These are phyloP conservation scores for Pogonophryne albipinna DNA, from an alignment of 2,797 vertebrate genomes.

Conservation along the genomic window DNA sequence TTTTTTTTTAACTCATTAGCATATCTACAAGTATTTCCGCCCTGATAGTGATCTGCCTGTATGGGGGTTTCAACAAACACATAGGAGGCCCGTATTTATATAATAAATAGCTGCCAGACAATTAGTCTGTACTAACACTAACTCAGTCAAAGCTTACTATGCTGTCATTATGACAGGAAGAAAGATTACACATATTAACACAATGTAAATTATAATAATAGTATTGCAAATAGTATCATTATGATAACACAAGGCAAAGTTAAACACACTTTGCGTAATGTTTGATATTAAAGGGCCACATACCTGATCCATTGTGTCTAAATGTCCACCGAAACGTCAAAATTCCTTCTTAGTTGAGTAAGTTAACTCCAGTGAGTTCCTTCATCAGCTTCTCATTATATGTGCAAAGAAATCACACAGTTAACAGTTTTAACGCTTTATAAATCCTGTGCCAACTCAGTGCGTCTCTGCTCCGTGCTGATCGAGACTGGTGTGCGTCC, in stretches of 20 bases:
- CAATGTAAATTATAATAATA: neutral
- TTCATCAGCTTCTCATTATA: conserved; percentile 66
- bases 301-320: conserved; percentile 77
- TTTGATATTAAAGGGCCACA: conserved; percentile 1
- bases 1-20: neutral
- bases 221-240: neutral
- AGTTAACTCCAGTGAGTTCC: neutral
- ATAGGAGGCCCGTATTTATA: neutral
- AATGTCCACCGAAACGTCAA: conserved; percentile 33
- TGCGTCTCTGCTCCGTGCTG: neutral
- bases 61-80: conserved; percentile 2
- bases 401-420: neutral
- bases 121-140: neutral
- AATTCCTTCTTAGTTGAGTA: neutral
- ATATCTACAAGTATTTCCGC: neutral
- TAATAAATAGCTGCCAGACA: neutral
- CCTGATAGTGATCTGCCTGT: neutral
- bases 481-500: conserved; percentile 17
- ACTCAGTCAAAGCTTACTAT: neutral
- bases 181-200: neutral
- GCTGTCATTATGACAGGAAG: neutral
- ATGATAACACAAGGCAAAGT: neutral
- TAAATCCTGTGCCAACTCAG: too few species aligned
- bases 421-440: neutral
- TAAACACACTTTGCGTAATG: neutral